These are phyloP conservation scores for Rhodophaea formosa DNA, from an alignment of 2,888 invertebrate genomes.

Conservation along the genomic window DNA sequence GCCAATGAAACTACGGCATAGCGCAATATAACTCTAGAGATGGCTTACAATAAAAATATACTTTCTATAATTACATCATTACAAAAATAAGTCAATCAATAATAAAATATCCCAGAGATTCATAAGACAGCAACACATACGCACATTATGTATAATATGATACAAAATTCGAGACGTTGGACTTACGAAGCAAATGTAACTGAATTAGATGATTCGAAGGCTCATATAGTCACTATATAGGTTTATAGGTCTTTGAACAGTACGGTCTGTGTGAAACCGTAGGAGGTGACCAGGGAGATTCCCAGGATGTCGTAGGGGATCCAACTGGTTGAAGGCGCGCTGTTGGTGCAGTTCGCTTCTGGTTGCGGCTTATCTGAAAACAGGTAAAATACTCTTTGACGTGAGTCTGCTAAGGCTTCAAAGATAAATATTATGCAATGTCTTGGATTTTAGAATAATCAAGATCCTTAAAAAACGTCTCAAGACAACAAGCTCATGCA, in stretches of 20 bases:
- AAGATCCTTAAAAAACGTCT: no score
- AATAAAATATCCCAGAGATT: conserved; percentile 59
- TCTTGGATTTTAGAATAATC: no score
- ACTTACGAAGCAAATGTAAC: conserved; percentile 28
- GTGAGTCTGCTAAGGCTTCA: no score
- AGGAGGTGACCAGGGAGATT: conserved; percentile 36
- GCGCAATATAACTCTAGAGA: conserved; percentile 74
- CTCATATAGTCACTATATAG: conserved; percentile 18
- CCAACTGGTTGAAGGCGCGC: conserved; percentile 37
- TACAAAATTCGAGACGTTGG: conserved; percentile 28
- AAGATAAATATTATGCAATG: no score
- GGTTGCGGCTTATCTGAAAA: conserved; percentile 67
- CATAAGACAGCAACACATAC: conserved; percentile 54
- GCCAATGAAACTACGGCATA: conserved; percentile 24
- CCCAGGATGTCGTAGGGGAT: conserved; percentile 42
- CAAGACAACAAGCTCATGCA: no score
- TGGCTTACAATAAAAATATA: conserved; percentile 72
- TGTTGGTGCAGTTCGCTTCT: conserved; percentile 67
- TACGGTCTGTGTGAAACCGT: conserved; percentile 43
- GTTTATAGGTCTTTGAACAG: conserved; percentile 46
- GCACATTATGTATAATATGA: conserved; percentile 37
- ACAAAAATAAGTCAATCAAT: conserved; percentile 64
- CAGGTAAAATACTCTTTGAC: conserved; percentile 1
- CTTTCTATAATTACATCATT: conserved; percentile 47
- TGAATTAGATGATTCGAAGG: conserved; percentile 19